These are phyloP conservation scores for Morpho helenor DNA, from an alignment of 2,888 invertebrate species.

Conservation along the genomic window DNA sequence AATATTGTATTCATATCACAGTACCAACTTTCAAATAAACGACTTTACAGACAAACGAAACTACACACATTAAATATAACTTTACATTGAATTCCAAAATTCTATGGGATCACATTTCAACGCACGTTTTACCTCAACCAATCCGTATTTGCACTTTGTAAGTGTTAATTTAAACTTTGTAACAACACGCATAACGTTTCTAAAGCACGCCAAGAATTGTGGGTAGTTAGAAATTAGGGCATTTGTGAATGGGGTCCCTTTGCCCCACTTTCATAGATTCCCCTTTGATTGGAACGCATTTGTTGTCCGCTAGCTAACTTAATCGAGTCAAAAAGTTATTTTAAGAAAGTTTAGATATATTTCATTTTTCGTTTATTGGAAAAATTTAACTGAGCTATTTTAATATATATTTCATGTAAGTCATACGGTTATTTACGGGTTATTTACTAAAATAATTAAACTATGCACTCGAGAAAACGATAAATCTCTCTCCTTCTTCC, in stretches of 20 bases:
- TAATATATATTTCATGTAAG: too few relatives aligned
- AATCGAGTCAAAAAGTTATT: constrained; percentile 5
- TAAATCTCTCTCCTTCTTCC: too few relatives aligned
- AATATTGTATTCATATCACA: too few relatives aligned
- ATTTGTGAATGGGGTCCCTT: constrained; percentile 5
- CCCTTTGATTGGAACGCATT: constrained; percentile 14
- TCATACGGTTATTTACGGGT: too few relatives aligned
- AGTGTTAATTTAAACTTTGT: constrained; percentile 5
- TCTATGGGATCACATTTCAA: constrained; percentile 6
- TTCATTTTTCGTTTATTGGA: too few relatives aligned
- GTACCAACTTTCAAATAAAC: too few relatives aligned
- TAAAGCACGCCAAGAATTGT: background rate
- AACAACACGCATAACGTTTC: background rate
- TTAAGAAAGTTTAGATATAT: too few relatives aligned
- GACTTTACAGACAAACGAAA: too few relatives aligned
- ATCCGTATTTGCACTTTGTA: background rate
- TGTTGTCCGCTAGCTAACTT: constrained; percentile 15
- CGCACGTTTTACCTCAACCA: constrained; percentile 3
- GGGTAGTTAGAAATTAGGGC: constrained; percentile 11
- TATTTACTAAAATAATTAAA: too few relatives aligned
- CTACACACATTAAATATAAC: too few relatives aligned
- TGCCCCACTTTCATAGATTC: constrained; percentile 9
- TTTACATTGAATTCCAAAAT: background rate
- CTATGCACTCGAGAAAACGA: too few relatives aligned
- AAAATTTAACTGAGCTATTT: too few relatives aligned